Conservation (phyloP, 2,888 invertebrate genomes). For the Folsomia candida region DNA sequence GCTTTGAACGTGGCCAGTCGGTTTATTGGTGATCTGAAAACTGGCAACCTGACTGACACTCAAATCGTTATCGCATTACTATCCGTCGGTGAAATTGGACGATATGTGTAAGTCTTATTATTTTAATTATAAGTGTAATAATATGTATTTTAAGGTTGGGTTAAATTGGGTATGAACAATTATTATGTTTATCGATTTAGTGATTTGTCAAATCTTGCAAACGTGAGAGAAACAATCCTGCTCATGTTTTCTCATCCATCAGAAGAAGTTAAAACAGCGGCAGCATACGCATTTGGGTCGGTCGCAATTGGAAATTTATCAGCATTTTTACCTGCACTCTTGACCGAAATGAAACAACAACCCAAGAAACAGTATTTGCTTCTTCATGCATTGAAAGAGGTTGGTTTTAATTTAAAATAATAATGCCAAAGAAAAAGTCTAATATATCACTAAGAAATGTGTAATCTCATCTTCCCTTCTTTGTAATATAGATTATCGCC, state of each 20-base stretch:
- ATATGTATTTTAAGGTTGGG: background rate
- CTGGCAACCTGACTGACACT: slow-evolving; percentile 68
- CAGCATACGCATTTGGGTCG: slow-evolving; percentile 93
- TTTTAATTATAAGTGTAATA: slow-evolving; percentile 6
- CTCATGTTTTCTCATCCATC: slow-evolving; percentile 85
- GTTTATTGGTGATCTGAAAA: slow-evolving; percentile 69
- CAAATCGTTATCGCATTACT: slow-evolving; percentile 89
- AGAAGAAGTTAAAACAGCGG: slow-evolving; percentile 90
- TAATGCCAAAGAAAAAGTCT: too few relatives aligned
- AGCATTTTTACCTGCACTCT: slow-evolving; percentile 88
- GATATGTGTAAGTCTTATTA: slow-evolving; percentile 70
- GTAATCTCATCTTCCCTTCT: background rate
- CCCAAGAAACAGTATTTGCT: slow-evolving; percentile 93
- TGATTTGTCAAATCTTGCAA: slow-evolving; percentile 73
- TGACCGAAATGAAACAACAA: slow-evolving; percentile 88
- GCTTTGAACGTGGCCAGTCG: slow-evolving; percentile 61
- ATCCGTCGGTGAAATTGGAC: slow-evolving; percentile 95
- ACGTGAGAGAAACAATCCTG: slow-evolving; percentile 74
- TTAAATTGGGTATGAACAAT: background rate
- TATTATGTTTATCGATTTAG: slow-evolving; percentile 54
- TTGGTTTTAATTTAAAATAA: too few relatives aligned
- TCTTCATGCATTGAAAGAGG: slow-evolving; percentile 95
- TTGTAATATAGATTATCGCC: slow-evolving; percentile 44
- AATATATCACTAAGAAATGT: background rate
- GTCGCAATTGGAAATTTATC: slow-evolving; percentile 93